These are phyloP conservation scores for Phyllotreta cruciferae DNA, from an alignment of 2,888 invertebrate species.

Conservation along the genomic window DNA sequence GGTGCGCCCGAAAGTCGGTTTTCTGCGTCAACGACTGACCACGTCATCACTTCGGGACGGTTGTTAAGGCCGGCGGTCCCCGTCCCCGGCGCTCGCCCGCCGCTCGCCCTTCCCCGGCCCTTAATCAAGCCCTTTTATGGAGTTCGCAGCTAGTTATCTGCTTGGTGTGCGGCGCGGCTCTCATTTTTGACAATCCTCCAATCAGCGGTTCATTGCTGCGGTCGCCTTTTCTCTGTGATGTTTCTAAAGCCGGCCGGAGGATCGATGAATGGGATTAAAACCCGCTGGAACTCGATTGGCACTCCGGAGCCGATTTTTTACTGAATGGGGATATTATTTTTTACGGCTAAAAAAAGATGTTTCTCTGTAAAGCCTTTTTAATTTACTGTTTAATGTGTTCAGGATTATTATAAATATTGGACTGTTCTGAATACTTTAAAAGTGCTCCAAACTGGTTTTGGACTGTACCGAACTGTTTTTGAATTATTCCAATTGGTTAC, in stretches of 20 bases:
- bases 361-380: too few species aligned
- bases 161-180: conserved; percentile 26
- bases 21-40: conserved; percentile 29
- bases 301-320: conserved; percentile 6
- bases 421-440: too few species aligned
- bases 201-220: conserved; percentile 30
- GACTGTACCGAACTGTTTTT: too few species aligned
- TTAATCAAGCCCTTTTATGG: conserved; percentile 34
- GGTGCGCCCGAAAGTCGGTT: conserved; percentile 18
- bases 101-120: conserved; percentile 14
- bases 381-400: too few species aligned
- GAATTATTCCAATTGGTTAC: too few species aligned
- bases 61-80: conserved; percentile 8
- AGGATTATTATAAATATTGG: too few species aligned
- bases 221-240: conserved; percentile 23
- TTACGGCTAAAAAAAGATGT: background rate
- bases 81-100: background rate
- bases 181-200: conserved; percentile 37
- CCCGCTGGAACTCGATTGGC: conserved; percentile 7
- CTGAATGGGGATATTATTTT: background rate
- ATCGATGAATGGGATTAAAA: conserved; percentile 20
- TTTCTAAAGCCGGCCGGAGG: conserved; percentile 11
- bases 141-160: conserved; percentile 30
- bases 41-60: conserved; percentile 27
- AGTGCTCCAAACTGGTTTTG: too few species aligned